Base-by-base conservation (phyloP, 2,888 invertebrate genomes). In the Macrosoma leucophasiata region DNA sequence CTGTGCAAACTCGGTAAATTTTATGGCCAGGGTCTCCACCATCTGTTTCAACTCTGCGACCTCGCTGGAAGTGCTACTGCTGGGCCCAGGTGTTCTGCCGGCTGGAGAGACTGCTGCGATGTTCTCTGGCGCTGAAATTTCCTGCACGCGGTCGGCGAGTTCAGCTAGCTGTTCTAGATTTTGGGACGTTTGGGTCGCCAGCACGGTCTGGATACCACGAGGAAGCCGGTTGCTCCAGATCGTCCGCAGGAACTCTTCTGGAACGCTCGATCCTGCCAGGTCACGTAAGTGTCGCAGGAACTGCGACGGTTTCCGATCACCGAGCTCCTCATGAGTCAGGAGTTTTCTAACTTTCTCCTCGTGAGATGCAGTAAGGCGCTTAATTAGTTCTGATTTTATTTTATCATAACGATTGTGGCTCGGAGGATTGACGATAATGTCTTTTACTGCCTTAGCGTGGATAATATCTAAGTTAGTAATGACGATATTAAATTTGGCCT, bases 281-380 rank as follows among this genome's bases (percentile, higher is more conserved):
- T 22, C 27, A 4, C 23, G 26, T 1, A 33, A 21, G 6, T 32
- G 26, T 2, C 48, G 23, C 1, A 46, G 38, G 9, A 46, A 48
- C 10, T 48, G 49, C 1, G 46, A 44, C 1, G 48, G 47, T 12
- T 44, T 46, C 7, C 49, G 23, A 18, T 48, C 48, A 2, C 46
- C 50, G 0, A 47, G 23, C 23, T 48, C 43, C 12, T 46, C 44
- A 8, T 48, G 42, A 9, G 26, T 36, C 7, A 45, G 28, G 1
- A 46, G 33, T 12, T 48, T 45, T 19, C 39, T 35, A 4, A 42
- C 12, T 12, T 39, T 39, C 10, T 33, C 33, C 9, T 27, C 27
- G 8, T 27, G 27, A 7, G 27, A 27, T 1, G 27, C 27, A 1
- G 27, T 17, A 2, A 46, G 25, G 0, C 50, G 12, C 13, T 36